Percentiles rank a stretch among this genome's conserved stretches.
phyloP scores from a whole-genome alignment of 2,888 invertebrate genomes.

The Drosophila nigricruria region DNA sequence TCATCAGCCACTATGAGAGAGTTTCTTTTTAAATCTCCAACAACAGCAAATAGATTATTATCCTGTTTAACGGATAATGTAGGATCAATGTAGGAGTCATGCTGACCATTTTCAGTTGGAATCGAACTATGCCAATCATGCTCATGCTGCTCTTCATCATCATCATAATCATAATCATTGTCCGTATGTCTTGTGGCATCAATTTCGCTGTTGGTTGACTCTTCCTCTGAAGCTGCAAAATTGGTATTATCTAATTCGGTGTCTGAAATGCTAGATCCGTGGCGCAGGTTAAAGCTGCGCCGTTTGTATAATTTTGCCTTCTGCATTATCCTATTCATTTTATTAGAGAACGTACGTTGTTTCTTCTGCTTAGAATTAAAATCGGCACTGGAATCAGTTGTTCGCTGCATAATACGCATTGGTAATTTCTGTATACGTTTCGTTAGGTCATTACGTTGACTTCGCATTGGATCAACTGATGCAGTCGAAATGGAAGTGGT shows the following conservation, averaged over 20 bases:
- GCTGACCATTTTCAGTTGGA: not conserved
- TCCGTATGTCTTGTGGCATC: constrained; percentile 2
- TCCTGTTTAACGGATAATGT: not conserved
- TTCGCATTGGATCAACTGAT: constrained; percentile 53
- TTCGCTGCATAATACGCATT: constrained; percentile 68
- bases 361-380: constrained; percentile 86
- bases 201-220: constrained; percentile 68
- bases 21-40: constrained; percentile 54
- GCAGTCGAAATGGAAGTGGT: not conserved
- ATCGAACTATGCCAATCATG: not conserved
- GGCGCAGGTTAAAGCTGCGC: constrained; percentile 85
- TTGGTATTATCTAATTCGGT: constrained; percentile 89
- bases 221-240: constrained; percentile 82
- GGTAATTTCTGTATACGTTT: constrained; percentile 80
- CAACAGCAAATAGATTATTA: constrained; percentile 53
- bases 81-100: not conserved
- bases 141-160: not conserved
- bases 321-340: constrained; percentile 93
- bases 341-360: constrained; percentile 92
- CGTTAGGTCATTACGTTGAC: constrained; percentile 57
- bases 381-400: constrained; percentile 34
- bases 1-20: not conserved
- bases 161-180: not conserved
- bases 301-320: constrained; percentile 89
- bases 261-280: constrained; percentile 90